Evolutionary conservation across 2,888 invertebrate species (phyloP), one percentile per base, ranked within the genome.

Genomic region (Drepanosiphum platanoidis): DNA sequence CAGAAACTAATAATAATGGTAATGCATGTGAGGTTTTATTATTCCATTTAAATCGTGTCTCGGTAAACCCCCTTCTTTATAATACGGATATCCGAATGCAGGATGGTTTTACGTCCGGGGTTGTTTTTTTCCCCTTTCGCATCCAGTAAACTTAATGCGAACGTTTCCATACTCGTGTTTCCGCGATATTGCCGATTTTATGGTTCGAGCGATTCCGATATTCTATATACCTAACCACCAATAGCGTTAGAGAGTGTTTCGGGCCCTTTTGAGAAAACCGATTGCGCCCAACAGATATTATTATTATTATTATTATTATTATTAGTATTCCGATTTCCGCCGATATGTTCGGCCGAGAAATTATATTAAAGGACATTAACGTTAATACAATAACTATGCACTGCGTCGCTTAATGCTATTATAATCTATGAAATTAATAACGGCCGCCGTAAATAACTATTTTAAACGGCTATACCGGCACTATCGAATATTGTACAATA

Each of bases 171-270:
- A 61, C 58, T 36, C 3, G n/a, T 36, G 18, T 22, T 18, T 8
- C n/a, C 32, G 11, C 46, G 32, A 46, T 32, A 46, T 74, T 46
- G 22, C 61, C 61, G 77, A 77, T 61, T 77, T 77, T 77, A 77
- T 61, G 77, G 61, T 39, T 36, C 61, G 34, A 39, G 18, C 18
- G 61, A 8, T 61, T 42, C 68, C 68, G 68, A 79, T 68, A 79
- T 79, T 79, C 42, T 46, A 79, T 79, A 79, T n/a, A n/a, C n/a
- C n/a, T n/a, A n/a, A n/a, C n/a, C n/a, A 79, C 32, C 27, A 32
- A 68, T 46, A 68, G 32, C n/a, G 77, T 77, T 77, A 61, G 27
- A 77, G 15, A 79, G n/a, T 42, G 46, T 46, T 32, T 13, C 27
- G 61, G 27, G 39, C 39, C 39, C 18, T 61, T 61, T 18, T 27